phyloP scores from a whole-genome alignment of 2,797 vertebrate species.

The Hemitrygon akajei region DNA sequence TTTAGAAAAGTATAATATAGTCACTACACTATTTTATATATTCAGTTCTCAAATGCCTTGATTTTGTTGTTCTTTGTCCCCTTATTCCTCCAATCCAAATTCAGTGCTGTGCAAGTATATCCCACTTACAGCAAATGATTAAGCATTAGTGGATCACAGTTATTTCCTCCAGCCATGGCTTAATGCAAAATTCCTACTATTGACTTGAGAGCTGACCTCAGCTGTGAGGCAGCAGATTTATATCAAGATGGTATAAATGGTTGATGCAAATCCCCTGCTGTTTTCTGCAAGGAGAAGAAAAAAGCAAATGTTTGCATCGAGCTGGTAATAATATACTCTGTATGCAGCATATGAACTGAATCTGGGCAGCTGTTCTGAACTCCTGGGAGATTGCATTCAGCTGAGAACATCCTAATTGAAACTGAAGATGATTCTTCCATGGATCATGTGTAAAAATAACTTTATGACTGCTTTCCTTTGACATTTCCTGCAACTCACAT shows the following conservation, averaged over 20 bases:
- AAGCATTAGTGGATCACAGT: background rate
- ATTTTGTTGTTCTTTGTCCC: background rate
- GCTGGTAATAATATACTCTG: conserved; percentile 24
- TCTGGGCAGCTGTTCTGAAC: conserved; percentile 18
- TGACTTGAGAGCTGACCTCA: conserved; percentile 12
- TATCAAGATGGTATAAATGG: conserved; percentile 1
- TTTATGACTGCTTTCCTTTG: background rate
- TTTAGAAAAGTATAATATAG: background rate
- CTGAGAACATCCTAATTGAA: conserved; percentile 24
- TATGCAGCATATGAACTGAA: background rate
- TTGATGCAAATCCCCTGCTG: conserved; percentile 21
- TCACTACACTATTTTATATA: background rate
- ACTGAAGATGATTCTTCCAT: conserved; percentile 19
- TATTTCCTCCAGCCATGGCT: conserved; percentile 18
- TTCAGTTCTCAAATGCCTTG: background rate
- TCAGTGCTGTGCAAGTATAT: background rate
- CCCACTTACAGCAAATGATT: background rate
- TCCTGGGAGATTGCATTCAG: background rate
- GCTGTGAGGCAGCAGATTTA: conserved; percentile 12
- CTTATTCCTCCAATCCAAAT: background rate
- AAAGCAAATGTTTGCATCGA: background rate
- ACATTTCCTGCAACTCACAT: background rate
- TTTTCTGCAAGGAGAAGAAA: background rate
- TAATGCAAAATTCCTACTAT: background rate
- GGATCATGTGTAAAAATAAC: conserved; percentile 20